Evolutionary conservation across 2,888 invertebrate genomes (phyloP), one percentile per base, ranked within the genome.

Genomic region (Stenodema calcarata): DNA sequence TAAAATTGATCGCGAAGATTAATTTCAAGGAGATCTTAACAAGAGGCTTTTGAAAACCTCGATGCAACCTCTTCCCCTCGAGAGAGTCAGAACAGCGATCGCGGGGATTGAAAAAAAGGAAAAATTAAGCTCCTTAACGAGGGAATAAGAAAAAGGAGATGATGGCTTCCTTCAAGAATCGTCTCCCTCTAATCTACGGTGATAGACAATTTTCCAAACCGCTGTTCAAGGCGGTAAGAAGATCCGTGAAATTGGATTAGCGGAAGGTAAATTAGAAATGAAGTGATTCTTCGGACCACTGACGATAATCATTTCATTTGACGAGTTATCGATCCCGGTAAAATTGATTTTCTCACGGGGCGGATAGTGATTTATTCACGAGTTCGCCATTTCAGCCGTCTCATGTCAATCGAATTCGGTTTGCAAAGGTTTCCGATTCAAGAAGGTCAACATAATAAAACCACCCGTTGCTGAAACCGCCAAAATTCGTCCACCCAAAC

Each of bases 181-280:
- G 23, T 23, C 11, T 23, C 62, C 27, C 62, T 11, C 62, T 62
- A 62, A 62, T 62, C 62, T 23, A 62, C 62, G 23, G 23, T 23
- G 62, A 62, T 62, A 62, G 62, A 62, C 62, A 62, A 62, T 62
- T 62, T 62, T 62, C 62, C 62, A 62, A 62, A 62, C 62, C 62
- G 62, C 62, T 62, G 62, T 62, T 62, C 23, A 23, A 62, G 23
- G 23, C 62, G 12, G 62, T 62, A 23, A 23, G 54, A 18, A n/a
- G 62, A 62, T 62, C 62, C 62, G 62, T 62, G 62, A 62, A 62
- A 62, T 62, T 23, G 62, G 62, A 62, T 62, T 62, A 62, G 9
- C 23, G 0, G 62, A 27, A 62, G 23, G 62, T 23, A 62, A 62
- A 62, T 62, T 62, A 62, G 62, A 62, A 62, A 23, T 62, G 62